Percentiles rank a stretch among this genome's conserved stretches.
phyloP scores from a whole-genome alignment of 1,140 invertebrate species.

The Oreohelix idahoensis region DNA sequence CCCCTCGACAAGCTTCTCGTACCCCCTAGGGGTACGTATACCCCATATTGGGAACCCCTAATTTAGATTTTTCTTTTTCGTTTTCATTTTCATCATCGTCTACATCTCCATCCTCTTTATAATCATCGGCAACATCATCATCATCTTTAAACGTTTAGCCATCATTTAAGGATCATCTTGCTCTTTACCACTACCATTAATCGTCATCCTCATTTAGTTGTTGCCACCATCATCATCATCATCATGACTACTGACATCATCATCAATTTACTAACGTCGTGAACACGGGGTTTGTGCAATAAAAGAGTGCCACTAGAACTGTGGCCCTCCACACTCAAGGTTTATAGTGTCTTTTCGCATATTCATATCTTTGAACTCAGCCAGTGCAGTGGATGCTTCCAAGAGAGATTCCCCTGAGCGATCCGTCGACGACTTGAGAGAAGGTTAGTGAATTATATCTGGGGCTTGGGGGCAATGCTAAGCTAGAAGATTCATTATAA shows the following conservation, averaged over 20 bases:
- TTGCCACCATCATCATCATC: background rate
- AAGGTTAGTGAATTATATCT: conserved; percentile 12
- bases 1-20: background rate
- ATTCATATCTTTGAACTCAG: conserved; percentile 86
- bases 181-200: too few species aligned
- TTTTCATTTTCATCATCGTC: background rate
- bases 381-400: conserved; percentile 71
- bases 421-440: conserved; percentile 33
- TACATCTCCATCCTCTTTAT: background rate
- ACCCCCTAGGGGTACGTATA: too few species aligned
- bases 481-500: too few species aligned
- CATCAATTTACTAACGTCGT: conserved; percentile 41
- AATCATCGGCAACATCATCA: background rate
- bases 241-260: background rate
- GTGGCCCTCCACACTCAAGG: conserved; percentile 34
- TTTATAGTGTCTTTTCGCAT: conserved; percentile 84
- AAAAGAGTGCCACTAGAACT: conserved; percentile 29
- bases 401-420: conserved; percentile 19
- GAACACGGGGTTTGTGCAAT: conserved; percentile 47
- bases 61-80: background rate
- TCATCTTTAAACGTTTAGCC: background rate
- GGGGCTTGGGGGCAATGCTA: too few species aligned
- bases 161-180: too few species aligned
- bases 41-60: too few species aligned
- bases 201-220: too few species aligned